These are phyloP conservation scores for Microctenopoma steveboyesi DNA, from an alignment of 2,797 vertebrate species.

Conservation along the genomic window DNA sequence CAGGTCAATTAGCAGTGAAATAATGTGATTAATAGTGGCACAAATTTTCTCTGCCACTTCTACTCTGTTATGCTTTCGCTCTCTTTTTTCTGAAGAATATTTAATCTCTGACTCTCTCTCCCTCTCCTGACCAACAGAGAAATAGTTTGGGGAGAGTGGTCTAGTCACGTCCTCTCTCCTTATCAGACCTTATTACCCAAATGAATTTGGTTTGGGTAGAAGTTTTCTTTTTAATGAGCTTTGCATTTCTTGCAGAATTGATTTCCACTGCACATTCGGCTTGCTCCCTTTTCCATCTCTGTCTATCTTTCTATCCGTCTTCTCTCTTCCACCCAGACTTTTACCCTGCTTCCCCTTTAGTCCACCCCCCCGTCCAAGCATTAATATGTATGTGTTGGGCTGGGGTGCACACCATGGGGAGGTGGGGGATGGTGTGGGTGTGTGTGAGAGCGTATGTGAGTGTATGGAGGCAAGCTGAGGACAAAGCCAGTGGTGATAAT, in stretches of 20 bases:
- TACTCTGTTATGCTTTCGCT: conserved; percentile 19
- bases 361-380: conserved; percentile 67
- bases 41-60: conserved; percentile 49
- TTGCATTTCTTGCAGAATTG: conserved; percentile 82
- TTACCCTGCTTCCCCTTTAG: conserved; percentile 66
- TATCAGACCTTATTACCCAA: conserved; percentile 83
- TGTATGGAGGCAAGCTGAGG: conserved; percentile 76
- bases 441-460: conserved; percentile 38
- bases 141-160: conserved; percentile 63
- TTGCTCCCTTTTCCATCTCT: conserved; percentile 57
- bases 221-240: conserved; percentile 86
- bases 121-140: conserved; percentile 59
- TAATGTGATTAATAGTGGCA: conserved; percentile 68
- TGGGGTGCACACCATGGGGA: conserved; percentile 78
- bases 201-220: conserved; percentile 81
- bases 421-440: conserved; percentile 70
- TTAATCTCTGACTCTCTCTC: conserved; percentile 57
- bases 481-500: conserved; percentile 84
- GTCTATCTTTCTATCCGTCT: conserved; percentile 59
- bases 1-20: conserved; percentile 67
- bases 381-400: conserved; percentile 82
- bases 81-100: conserved; percentile 40
- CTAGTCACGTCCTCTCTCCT: conserved; percentile 74
- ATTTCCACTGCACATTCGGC: conserved; percentile 79
- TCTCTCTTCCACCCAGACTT: conserved; percentile 65